Evolutionary conservation across 2,113 vertebrate species (phyloP), one percentile per base, ranked within the genome.

Genomic region (Eclectus roratus): DNA sequence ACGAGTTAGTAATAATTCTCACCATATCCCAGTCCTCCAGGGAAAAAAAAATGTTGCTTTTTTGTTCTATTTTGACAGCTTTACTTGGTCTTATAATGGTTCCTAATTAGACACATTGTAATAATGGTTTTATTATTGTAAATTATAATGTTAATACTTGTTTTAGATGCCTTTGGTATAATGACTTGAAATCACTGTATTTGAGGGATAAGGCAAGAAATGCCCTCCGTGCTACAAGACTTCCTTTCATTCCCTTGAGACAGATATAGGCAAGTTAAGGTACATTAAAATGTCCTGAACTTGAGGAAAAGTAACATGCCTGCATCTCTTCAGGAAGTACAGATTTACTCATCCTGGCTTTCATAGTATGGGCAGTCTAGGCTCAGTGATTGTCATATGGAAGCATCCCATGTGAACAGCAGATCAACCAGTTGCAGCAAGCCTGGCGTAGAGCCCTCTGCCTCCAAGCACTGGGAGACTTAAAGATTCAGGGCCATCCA

Each of bases 81-180:
- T 89, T 95, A 96, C 95, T 93, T 85, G 68, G 47, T 80, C 71
- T 83, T 80, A 43, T 79, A 91, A 94, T 89, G n/a, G 43, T 64
- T 95, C 41, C 50, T 89, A 93, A 89, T 89, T 80, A 85, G 74
- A 71, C 24, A 79, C 18, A 14, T 61, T 60, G 13, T 80, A 79
- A 64, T 89, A 71, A 85, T 73, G 39, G n/a, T 82, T 93, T 91
- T 91, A 61, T 89, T 89, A 65, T 41, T 95, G 80, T 93, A 94
- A 96, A 80, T 94, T 46, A 27, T 69, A 25, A 21, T 44, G 24
- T 80, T 94, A 88, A 92, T 85, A 71, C 37, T 90, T 93, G 15
- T 49, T 13, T 77, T 95, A 66, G 8, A 13, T 78, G 47, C 35
- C 16, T 93, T 74, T 74, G 1, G 4, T 72, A 19, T 76, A 80